Conservation (phyloP, 1,140 invertebrate genomes). For the Teleogryllus occipitalis region DNA sequence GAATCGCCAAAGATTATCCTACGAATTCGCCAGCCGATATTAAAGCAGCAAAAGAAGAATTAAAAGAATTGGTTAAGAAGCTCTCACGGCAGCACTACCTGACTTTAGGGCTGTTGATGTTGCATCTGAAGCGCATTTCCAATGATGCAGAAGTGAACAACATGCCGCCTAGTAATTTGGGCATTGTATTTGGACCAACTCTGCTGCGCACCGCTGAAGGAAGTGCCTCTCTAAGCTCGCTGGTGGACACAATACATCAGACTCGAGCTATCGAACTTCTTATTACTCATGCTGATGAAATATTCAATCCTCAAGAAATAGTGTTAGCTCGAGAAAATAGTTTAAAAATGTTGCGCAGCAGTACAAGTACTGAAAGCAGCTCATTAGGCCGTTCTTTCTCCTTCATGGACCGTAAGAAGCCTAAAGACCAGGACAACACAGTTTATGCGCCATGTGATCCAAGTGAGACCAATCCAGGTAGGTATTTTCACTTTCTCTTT, state of each 20-base stretch:
- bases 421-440: background rate
- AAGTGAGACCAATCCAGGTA: background rate
- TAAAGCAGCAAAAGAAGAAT: constrained; percentile 15
- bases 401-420: constrained; percentile 6
- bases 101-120: constrained; percentile 43
- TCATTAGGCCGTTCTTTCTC: constrained; percentile 12
- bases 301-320: constrained; percentile 21
- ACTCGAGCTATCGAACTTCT: constrained; percentile 46
- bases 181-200: constrained; percentile 54
- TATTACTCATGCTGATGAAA: constrained; percentile 37
- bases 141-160: constrained; percentile 40
- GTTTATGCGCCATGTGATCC: background rate
- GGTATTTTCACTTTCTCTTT: no score
- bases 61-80: constrained; percentile 37
- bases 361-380: background rate
- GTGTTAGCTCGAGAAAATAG: background rate
- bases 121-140: constrained; percentile 41
- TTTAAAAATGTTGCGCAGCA: background rate
- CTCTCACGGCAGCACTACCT: constrained; percentile 41
- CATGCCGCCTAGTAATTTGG: constrained; percentile 50
- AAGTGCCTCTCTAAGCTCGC: constrained; percentile 41
- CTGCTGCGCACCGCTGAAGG: constrained; percentile 44
- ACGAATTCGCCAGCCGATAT: constrained; percentile 8
- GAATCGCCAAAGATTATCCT: constrained; percentile 13
- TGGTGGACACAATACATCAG: constrained; percentile 50